Base-by-base conservation (phyloP, 2,797 vertebrate genomes). In the Hoplostethus atlanticus region DNA sequence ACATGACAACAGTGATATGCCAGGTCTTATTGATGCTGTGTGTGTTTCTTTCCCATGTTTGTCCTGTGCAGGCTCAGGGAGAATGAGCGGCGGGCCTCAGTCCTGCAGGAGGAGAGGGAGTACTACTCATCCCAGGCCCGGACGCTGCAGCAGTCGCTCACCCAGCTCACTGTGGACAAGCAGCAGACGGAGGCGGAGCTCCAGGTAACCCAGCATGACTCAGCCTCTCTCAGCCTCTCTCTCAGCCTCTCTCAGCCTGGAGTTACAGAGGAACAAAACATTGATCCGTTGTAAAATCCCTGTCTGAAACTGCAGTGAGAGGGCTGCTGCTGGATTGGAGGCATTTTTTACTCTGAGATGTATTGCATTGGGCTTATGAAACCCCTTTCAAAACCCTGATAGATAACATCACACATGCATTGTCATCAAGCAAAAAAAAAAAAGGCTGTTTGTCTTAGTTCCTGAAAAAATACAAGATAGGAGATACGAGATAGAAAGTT, bases 111-210 rank as follows among this genome's bases (percentile, higher is more conserved):
- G 86, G 98, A 99, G 90, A 90, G 95, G 0, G 96, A 97, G 79
- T 98, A 94, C 87, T 99, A 96, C 84, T 98, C 96, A 0, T 93
- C 95, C 48, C 97, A 99, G 91, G 96, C 98, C 0, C 92, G 83
- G 69, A 93, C 95, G 0, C 94, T 99, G 89, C 97, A 99, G 94
- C 95, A 95, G 89, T 99, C 98, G 0, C 95, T 99, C 55, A 94
- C 88, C 1, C 97, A 98, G 92, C 96, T 99, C 88, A 96, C 95
- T 0, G 95, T 90, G 0, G 97, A 99, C 93, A 99, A 99, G 77
- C 95, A 95, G 90, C 96, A 99, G 91, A 96, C 97, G 0, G 98
- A 99, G 87, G 94, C 89, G 15, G 98, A 98, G 87, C 96, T 99
- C 71, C 97, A 98, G 97, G 98, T 99, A 90, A 71, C 65, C 0